Conservation (phyloP, 1,140 invertebrate genomes). For the Notospermus geniculatus region DNA sequence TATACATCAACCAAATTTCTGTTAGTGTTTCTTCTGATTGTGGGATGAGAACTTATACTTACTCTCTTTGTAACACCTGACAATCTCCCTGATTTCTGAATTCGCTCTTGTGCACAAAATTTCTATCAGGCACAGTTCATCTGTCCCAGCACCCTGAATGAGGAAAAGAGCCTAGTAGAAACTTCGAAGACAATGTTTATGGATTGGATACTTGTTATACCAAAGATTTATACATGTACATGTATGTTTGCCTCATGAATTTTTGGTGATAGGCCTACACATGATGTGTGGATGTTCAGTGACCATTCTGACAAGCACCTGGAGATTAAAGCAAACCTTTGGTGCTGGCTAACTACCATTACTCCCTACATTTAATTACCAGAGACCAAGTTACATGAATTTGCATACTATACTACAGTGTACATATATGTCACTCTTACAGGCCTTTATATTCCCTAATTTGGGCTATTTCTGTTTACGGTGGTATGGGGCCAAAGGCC, state of each 20-base stretch:
- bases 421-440: too few relatives aligned
- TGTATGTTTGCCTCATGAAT: too few relatives aligned
- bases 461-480: too few relatives aligned
- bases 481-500: too few relatives aligned
- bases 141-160: slow-evolving; percentile 39
- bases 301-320: neutral
- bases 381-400: too few relatives aligned
- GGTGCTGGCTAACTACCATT: too few relatives aligned
- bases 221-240: too few relatives aligned
- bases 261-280: too few relatives aligned
- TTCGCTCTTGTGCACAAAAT: slow-evolving; percentile 52
- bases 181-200: neutral
- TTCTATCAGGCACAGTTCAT: slow-evolving; percentile 45
- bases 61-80: slow-evolving; percentile 31
- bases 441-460: too few relatives aligned
- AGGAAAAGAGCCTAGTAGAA: neutral
- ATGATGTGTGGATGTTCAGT: neutral
- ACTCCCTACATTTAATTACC: too few relatives aligned
- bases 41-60: neutral
- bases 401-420: too few relatives aligned
- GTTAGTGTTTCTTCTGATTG: slow-evolving; percentile 23
- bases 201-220: neutral
- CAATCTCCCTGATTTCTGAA: slow-evolving; percentile 45
- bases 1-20: slow-evolving; percentile 29
- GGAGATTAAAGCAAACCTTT: too few relatives aligned